Evolutionary conservation across 2,113 vertebrate genomes (phyloP).

Genomic region (Uria lomvia): DNA sequence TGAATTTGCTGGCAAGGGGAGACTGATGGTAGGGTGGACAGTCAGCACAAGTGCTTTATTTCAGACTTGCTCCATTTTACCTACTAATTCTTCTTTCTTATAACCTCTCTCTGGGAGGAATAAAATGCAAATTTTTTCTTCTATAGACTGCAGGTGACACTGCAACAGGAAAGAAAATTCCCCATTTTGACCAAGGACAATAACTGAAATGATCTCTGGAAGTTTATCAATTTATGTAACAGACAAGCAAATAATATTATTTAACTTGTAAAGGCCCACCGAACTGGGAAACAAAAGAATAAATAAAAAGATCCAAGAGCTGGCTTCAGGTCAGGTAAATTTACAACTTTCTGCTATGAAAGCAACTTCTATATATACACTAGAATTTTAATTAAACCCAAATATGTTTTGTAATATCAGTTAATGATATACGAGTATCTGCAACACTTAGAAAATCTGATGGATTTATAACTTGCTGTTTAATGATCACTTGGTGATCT

Average conservation of each 20-base stretch:
- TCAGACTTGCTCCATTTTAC: not conserved
- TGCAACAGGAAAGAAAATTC: not conserved
- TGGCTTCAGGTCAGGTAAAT: not conserved
- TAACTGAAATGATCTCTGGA: not conserved
- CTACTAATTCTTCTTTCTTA: not conserved
- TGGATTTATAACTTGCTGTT: conserved; percentile 36
- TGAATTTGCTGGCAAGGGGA: not conserved
- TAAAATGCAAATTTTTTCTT: not conserved
- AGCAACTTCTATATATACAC: not conserved
- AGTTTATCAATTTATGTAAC: not conserved
- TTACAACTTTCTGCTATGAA: not conserved
- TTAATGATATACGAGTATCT: not conserved
- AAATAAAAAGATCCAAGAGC: not conserved
- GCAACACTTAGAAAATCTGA: conserved; percentile 26
- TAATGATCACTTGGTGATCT: conserved; percentile 46
- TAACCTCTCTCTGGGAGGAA: not conserved
- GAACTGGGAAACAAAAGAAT: not conserved
- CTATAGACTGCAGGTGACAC: not conserved
- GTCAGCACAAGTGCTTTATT: not conserved
- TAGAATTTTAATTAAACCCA: not conserved
- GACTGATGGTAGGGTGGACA: not conserved
- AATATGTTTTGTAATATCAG: not conserved
- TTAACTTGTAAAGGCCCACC: not conserved
- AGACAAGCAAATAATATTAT: not conserved
- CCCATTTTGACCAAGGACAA: not conserved